Base-by-base conservation (phyloP, 2,797 vertebrate species). In the Siniperca obscura region DNA sequence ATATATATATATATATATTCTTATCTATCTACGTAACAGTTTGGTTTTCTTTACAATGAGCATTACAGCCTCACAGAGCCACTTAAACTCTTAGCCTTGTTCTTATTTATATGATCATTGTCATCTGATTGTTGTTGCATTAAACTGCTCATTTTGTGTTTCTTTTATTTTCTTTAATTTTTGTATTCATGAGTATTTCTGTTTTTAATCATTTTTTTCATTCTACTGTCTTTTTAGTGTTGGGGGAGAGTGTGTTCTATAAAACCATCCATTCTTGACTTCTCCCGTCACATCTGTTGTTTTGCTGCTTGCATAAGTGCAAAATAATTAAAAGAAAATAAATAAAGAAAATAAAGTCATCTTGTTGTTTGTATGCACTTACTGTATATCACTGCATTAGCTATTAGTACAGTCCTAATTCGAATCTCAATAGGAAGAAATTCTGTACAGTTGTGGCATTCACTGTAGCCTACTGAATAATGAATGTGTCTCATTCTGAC, bases 381-480 rank as follows among this genome's bases (percentile, higher is more conserved):
- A 30, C 27, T 30, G 27, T 30, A 30, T 25, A 12, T 34, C 1
- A 34, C 5, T 25, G 10, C 21, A 17, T 38, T 44, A 3, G 7
- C n/a, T 62, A 40, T 69, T 38, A 70, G 25, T 46, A 17, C 12
- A 52, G 17, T 62, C 10, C 25, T 72, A 40, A 21, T 46, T 68
- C 7, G 46, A n/a, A 30, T 38, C 55, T 38, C 38, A 65, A 6
- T 11, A 38, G 4, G 2, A 27, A 62, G 46, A 25, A 5, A 46
- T 13, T 25, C 46, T 7, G n/a, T 16, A n/a, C 16, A 70, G 25
- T 5, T 60, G 40, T 53, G 60, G 5, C 36, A 57, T 69, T 60
- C 19, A 52, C 38, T 46, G 74, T 12, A 42, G 36, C 36, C 36
- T 21, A 52, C 73, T 52, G 38, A 83, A 69, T 55, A 78, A 70